Conservation (phyloP, 2,797 vertebrate genomes). For the Podarcis siculus region DNA sequence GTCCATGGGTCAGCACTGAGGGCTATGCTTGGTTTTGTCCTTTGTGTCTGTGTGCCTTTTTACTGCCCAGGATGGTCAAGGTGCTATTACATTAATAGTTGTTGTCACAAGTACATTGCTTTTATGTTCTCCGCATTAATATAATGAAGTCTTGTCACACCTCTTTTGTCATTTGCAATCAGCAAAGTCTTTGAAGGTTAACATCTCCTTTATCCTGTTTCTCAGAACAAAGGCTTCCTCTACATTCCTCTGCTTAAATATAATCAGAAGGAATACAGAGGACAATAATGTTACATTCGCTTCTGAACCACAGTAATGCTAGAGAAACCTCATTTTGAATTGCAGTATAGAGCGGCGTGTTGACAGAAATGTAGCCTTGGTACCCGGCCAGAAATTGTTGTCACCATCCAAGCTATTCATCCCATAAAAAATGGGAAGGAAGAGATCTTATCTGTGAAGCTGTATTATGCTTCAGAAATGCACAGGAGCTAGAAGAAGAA, state of each 20-base stretch:
- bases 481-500: not conserved
- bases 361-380: no score
- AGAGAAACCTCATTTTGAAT: not conserved
- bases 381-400: no score
- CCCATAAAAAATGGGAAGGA: no score
- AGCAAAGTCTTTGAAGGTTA: not conserved
- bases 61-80: no score
- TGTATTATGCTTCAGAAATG: not conserved
- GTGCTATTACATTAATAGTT: no score
- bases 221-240: not conserved
- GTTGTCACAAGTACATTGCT: no score
- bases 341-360: no score
- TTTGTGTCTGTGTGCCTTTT: no score
- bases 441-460: not conserved
- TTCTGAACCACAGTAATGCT: not conserved
- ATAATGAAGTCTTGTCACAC: not conserved
- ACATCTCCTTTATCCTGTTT: not conserved
- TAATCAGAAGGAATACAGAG: not conserved
- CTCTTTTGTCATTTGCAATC: not conserved
- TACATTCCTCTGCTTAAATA: not conserved
- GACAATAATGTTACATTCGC: not conserved
- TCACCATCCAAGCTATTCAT: no score
- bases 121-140: no score
- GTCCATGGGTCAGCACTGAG: no score
- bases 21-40: no score